Evolutionary conservation across 2,113 vertebrate species (phyloP), one percentile per base, ranked within the genome.

Genomic region (Callospermophilus lateralis): DNA sequence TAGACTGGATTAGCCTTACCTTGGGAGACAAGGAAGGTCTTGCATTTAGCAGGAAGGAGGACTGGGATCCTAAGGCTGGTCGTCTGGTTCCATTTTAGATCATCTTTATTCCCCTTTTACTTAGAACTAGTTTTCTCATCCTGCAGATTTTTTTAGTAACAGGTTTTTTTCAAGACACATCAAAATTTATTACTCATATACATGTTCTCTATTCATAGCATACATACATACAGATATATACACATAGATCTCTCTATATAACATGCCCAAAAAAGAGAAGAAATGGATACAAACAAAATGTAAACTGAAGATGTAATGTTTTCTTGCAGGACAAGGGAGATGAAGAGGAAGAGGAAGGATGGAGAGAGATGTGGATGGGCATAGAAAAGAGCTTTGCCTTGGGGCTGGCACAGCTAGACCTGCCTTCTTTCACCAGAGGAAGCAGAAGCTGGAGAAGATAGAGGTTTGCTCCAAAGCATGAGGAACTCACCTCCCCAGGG

Each of bases 251-350:
- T 53, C 34, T 30, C 80, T 45, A 30, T 9, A 67, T 19, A 77
- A 70, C 8, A 81, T 28, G 51, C 16, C 74, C 32, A 78, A n/a
- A 86, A 86, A 96, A 67, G 28, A 77, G n/a, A 94, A 93, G 39
- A 77, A 42, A 80, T 48, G 78, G 4, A 77, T 34, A 48, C 32
- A 70, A 84, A 74, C 30, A 42, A 73, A 88, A 87, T 45, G 45
- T 39, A 51, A 45, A 28, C 26, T 80, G 53, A 89, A 96, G 48
- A 16, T 37, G 55, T 45, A 20, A 53, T 42, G 42, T 73, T 70
- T 79, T 78, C 65, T 53, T 78, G 26, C 22, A 63, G 74, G 70
- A 76, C 79, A 51, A 79, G 26, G n/a, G 61, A 48, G 20, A 7
- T 1, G 30, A 3, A 17, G 28, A 48, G 19, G 70, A 48, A 28